Base-by-base conservation (phyloP, 1,140 invertebrate species). In the Nebria ingens region DNA sequence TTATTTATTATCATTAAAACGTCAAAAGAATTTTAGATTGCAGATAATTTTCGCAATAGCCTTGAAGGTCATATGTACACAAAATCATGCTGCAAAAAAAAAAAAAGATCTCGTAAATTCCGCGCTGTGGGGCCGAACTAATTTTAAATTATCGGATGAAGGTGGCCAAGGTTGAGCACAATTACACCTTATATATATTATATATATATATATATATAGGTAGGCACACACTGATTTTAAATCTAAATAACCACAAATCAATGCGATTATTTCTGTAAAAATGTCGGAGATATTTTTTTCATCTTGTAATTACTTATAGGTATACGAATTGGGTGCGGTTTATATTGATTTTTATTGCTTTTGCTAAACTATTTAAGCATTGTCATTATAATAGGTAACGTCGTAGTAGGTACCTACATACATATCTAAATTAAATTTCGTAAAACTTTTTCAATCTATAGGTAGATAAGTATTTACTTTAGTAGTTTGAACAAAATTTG, bases 131-230 rank as follows among this genome's bases (percentile, higher is more conserved):
- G 40, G 6, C 40, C 40, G 40, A 45, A 45, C 40, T 45, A 45
- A 45, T 45, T 45, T 45, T 12, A 45, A 45, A 45, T 45, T 45
- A 17, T 45, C 40, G 40, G 17, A 45, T 45, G 9, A 45, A 45
- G 40, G 40, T 45, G 40, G 40, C 40, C 40, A 45, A 45, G 40
- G 9, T 17, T 45, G 40, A 4, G 17, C 40, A 45, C 40, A 45
- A 45, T 12, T 12, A 45, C 13, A 6, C 4, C 4, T 13, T 6
- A 29, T 6, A 29, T 6, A 29, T 29, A 29, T 6, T n/a, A n/a
- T n/a, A n/a, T n/a, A n/a, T n/a, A n/a, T n/a, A n/a, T n/a, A n/a
- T n/a, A n/a, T n/a, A n/a, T n/a, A n/a, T 3, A 6, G 40, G 15
- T 11, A 12, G 17, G 4, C 40, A 17, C 17, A 6, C 6, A 45